phyloP scores from a whole-genome alignment of 2,113 vertebrate genomes.

The Melanerpes formicivorus region DNA sequence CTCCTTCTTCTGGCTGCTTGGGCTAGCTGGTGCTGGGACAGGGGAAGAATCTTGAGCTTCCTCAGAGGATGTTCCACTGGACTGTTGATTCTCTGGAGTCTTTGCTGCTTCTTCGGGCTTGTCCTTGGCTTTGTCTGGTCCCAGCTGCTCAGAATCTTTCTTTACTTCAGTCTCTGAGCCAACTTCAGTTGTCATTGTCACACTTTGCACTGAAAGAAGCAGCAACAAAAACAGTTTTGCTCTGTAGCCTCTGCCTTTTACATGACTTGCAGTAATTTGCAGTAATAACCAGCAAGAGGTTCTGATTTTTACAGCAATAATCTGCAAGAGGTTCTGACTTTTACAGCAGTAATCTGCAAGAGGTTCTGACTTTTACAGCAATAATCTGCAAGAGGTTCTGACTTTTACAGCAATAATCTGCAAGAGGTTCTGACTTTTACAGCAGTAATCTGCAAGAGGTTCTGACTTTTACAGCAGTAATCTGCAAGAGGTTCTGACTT shows the following conservation, averaged over 20 bases:
- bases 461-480: neutral
- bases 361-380: neutral
- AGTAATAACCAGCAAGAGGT: neutral
- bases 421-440: neutral
- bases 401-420: neutral
- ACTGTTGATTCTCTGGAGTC: slow-evolving; percentile 51
- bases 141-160: slow-evolving; percentile 81
- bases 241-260: neutral
- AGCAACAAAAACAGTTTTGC: slow-evolving; percentile 8
- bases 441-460: neutral
- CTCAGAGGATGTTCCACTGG: slow-evolving; percentile 26
- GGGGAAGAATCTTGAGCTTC: slow-evolving; percentile 49
- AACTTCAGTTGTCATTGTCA: slow-evolving; percentile 92
- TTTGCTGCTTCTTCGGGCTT: slow-evolving; percentile 68
- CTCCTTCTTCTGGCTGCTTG: slow-evolving; percentile 76
- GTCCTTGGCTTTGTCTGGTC: slow-evolving; percentile 59
- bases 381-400: neutral
- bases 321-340: neutral
- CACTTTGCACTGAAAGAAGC: slow-evolving; percentile 76
- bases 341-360: neutral
- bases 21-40: slow-evolving; percentile 52
- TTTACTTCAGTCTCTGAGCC: slow-evolving; percentile 89
- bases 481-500: neutral
- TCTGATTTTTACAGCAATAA: neutral
- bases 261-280: neutral